A percentile compares a stretch with the other conserved stretches of the same genome.
phyloP scores from a whole-genome alignment of 1,140 invertebrate species.

The Sesamia nonagrioides region DNA sequence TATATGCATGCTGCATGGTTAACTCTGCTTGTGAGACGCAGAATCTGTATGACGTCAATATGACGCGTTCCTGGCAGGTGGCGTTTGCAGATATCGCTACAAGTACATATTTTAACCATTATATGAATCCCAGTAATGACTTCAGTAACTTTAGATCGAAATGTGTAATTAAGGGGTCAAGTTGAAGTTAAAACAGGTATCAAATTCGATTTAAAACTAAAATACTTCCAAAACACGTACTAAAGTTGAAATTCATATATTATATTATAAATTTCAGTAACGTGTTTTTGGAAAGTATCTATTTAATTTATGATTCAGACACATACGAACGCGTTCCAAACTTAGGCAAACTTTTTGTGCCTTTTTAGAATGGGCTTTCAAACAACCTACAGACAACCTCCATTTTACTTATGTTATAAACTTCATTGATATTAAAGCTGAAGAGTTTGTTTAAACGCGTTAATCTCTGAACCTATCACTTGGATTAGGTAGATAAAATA shows the following conservation, averaged over 20 bases:
- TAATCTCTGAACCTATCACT: too few relatives aligned
- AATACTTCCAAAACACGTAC: background rate
- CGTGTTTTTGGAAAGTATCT: slow-evolving; percentile 5
- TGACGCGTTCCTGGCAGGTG: too few relatives aligned
- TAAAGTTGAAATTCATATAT: background rate
- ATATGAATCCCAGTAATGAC: too few relatives aligned
- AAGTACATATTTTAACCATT: too few relatives aligned
- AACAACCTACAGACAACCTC: slow-evolving; percentile 46
- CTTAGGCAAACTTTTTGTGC: slow-evolving; percentile 26
- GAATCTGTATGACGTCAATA: too few relatives aligned
- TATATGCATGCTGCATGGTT: too few relatives aligned
- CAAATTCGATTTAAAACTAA: background rate
- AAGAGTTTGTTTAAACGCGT: too few relatives aligned
- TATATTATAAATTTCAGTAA: slow-evolving; percentile 4
- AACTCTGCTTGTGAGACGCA: too few relatives aligned
- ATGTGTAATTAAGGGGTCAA: background rate
- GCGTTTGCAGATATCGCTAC: too few relatives aligned
- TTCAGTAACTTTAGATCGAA: background rate
- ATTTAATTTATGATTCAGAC: slow-evolving; percentile 38
- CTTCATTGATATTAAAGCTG: too few relatives aligned
- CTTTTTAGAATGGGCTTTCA: slow-evolving; percentile 30
- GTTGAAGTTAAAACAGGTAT: background rate
- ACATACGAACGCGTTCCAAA: slow-evolving; percentile 16
- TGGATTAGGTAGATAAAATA: background rate
- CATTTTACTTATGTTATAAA: too few relatives aligned